Evolutionary conservation across 2,113 vertebrate genomes (phyloP).

Genomic region (Vanacampus margaritifer): DNA sequence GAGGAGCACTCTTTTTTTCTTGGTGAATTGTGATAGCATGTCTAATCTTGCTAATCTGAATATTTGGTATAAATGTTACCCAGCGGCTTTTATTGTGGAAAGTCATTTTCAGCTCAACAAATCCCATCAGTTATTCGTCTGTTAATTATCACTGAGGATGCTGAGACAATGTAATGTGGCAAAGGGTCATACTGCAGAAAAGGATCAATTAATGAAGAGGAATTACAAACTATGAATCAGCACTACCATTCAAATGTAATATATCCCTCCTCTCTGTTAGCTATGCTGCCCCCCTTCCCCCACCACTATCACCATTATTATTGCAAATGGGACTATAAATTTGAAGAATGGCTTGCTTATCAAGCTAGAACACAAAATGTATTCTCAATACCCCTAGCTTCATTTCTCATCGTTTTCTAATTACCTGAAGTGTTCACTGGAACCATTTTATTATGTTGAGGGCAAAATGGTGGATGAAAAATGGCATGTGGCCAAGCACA

Average conservation of each 20-base stretch:
- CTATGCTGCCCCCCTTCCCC: constrained; percentile 29
- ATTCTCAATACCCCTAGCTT: constrained; percentile 46
- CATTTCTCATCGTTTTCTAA: constrained; percentile 67
- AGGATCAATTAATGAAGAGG: constrained; percentile 44
- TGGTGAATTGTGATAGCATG: constrained; percentile 4
- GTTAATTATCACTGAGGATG: constrained; percentile 53
- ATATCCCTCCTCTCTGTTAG: constrained; percentile 44
- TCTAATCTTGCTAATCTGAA: background rate
- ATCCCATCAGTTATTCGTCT: constrained; percentile 3
- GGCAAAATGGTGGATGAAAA: constrained; percentile 45
- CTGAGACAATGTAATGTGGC: constrained; percentile 42
- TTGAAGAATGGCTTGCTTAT: constrained; percentile 63
- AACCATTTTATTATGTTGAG: constrained; percentile 59
- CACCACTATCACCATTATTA: constrained; percentile 29
- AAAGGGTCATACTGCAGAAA: constrained; percentile 15
- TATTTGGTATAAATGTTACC: background rate
- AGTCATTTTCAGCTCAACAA: constrained; percentile 37
- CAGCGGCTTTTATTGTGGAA: background rate
- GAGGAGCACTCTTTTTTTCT: too few species aligned
- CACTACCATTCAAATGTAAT: constrained; percentile 29
- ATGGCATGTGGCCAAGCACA: constrained; percentile 34
- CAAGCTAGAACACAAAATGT: constrained; percentile 51
- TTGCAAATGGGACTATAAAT: constrained; percentile 48
- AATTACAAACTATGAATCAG: constrained; percentile 51
- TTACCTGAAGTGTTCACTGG: constrained; percentile 67